Percentiles rank a stretch among this genome's conserved stretches.
Evolutionary conservation across 2,888 invertebrate genomes (phyloP).

Genomic region (Scrobipalpa costella): DNA sequence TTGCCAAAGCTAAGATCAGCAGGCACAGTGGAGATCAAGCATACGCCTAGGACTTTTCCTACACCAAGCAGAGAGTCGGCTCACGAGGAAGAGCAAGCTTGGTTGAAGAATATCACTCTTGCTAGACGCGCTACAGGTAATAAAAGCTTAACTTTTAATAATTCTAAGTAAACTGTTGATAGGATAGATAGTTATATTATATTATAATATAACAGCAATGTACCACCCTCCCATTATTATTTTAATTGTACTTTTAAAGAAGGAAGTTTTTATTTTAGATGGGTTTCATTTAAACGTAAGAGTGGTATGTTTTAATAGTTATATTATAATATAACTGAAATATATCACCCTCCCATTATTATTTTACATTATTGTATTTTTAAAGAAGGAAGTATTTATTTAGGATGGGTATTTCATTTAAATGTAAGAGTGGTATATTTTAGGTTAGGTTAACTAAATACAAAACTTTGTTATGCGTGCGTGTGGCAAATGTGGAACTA

Average conservation of each 20-base stretch:
- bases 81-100: conserved; percentile 87
- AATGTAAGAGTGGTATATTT: no score
- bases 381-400: no score
- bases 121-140: conserved; percentile 83
- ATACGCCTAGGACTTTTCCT: conserved; percentile 89
- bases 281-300: no score
- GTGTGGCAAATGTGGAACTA: conserved; percentile 1
- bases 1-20: conserved; percentile 81
- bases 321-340: no score
- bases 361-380: no score
- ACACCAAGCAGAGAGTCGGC: conserved; percentile 90
- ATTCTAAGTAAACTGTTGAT: neutral
- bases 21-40: conserved; percentile 83
- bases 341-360: no score
- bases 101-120: conserved; percentile 89
- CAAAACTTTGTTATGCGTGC: neutral
- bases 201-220: no score
- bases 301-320: no score
- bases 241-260: no score
- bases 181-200: neutral
- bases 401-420: no score
- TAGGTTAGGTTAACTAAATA: neutral
- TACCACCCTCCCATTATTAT: no score
- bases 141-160: neutral
- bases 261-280: no score